Conservation (phyloP, 2,888 invertebrate species). For the Anticlea derivata region DNA sequence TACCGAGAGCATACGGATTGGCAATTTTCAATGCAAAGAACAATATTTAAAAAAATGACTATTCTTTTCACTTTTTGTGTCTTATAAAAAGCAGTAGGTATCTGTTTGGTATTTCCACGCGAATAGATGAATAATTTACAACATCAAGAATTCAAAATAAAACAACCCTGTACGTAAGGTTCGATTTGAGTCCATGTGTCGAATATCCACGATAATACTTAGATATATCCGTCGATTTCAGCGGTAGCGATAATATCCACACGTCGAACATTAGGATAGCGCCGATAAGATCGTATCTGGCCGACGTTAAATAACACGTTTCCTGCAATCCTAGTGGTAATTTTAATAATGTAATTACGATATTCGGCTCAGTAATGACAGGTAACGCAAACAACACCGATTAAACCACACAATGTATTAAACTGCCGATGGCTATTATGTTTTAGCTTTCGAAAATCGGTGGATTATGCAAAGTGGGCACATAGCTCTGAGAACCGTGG, state of each 20-base stretch:
- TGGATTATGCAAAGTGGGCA: conserved; percentile 23
- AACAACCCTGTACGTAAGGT: conserved; percentile 49
- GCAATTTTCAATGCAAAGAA: too few relatives aligned
- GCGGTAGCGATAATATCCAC: conserved; percentile 81
- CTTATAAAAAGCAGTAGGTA: too few relatives aligned
- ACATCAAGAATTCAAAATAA: too few relatives aligned
- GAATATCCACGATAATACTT: conserved; percentile 51
- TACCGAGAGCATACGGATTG: too few relatives aligned
- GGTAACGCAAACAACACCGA: conserved; percentile 51
- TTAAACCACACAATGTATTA: conserved; percentile 58
- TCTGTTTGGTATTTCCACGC: too few relatives aligned
- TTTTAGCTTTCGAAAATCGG: conserved; percentile 41
- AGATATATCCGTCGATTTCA: conserved; percentile 66
- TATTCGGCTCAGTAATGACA: conserved; percentile 73
- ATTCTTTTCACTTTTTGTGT: too few relatives aligned
- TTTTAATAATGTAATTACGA: conserved; percentile 82
- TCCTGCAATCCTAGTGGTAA: conserved; percentile 81
- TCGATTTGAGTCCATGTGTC: conserved; percentile 54
- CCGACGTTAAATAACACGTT: conserved; percentile 81
- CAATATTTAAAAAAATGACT: too few relatives aligned
- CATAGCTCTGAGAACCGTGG: background rate
- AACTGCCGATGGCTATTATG: conserved; percentile 46
- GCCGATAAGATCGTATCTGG: conserved; percentile 78
- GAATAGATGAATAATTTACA: too few relatives aligned
- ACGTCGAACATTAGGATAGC: conserved; percentile 77